Conservation (phyloP, 2,888 invertebrate species). For the Lasioglossum calceatum region DNA sequence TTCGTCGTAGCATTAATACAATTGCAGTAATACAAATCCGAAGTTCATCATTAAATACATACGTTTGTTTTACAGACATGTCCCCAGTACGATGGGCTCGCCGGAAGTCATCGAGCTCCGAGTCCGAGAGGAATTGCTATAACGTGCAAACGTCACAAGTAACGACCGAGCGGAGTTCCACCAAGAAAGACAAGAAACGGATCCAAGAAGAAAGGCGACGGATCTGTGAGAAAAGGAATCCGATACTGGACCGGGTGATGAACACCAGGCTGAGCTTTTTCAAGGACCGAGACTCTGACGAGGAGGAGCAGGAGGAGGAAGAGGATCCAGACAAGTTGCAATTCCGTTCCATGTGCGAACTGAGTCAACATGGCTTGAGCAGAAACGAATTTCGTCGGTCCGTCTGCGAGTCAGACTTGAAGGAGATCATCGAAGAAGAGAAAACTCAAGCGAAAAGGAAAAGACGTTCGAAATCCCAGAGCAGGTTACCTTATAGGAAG, state of each 20-base stretch:
- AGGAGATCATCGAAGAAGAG: constrained; percentile 76
- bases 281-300: constrained; percentile 77
- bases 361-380: constrained; percentile 68
- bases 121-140: constrained; percentile 89
- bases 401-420: constrained; percentile 79
- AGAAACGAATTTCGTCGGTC: constrained; percentile 78
- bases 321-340: constrained; percentile 69
- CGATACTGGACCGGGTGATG: constrained; percentile 89
- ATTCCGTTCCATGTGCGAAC: constrained; percentile 78
- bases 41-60: background rate
- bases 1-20: too few species aligned
- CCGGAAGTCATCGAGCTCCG: constrained; percentile 87
- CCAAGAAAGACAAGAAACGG: constrained; percentile 86
- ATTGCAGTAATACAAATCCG: too few species aligned
- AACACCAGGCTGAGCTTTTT: constrained; percentile 90
- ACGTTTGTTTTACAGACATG: constrained; percentile 85
- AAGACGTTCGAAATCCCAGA: constrained; percentile 81
- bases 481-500: constrained; percentile 72
- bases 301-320: constrained; percentile 66
- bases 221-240: constrained; percentile 88
- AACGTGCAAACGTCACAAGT: constrained; percentile 86
- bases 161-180: constrained; percentile 84
- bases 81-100: constrained; percentile 88
- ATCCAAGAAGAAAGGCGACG: constrained; percentile 84
- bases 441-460: constrained; percentile 76